These are phyloP conservation scores for Amphilophus citrinellus DNA, from an alignment of 2,113 vertebrate genomes.

Conservation along the genomic window DNA sequence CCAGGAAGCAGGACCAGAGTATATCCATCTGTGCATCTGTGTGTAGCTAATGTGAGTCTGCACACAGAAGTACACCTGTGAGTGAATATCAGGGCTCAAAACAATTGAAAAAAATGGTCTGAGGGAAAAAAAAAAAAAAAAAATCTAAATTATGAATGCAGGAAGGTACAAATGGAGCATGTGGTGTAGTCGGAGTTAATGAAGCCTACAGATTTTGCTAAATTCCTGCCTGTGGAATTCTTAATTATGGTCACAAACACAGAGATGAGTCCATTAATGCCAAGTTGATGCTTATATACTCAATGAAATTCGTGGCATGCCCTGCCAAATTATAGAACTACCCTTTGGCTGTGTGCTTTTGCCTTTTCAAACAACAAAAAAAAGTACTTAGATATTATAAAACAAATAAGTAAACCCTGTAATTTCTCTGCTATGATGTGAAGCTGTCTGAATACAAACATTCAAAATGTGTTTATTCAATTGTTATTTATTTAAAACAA, in stretches of 20 bases:
- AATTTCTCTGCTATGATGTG: neutral
- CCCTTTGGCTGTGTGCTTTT: neutral
- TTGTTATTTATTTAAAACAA: neutral
- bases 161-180: slow-evolving; percentile 54
- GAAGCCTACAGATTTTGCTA: slow-evolving; percentile 52
- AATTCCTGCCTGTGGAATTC: slow-evolving; percentile 52
- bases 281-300: slow-evolving; percentile 11
- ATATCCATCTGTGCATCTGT: slow-evolving; percentile 13
- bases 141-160: slow-evolving; percentile 68
- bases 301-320: neutral
- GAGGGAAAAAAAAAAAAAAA: slow-evolving; percentile 15
- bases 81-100: slow-evolving; percentile 46
- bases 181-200: slow-evolving; percentile 57
- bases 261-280: slow-evolving; percentile 55
- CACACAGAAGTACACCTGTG: slow-evolving; percentile 48
- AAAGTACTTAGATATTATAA: neutral
- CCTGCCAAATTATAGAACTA: neutral
- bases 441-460: neutral
- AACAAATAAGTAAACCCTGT: neutral
- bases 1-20: neutral
- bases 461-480: neutral
- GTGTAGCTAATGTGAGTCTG: slow-evolving; percentile 14
- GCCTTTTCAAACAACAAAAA: neutral
- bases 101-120: slow-evolving; percentile 31
- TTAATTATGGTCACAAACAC: slow-evolving; percentile 52